Evolutionary conservation across 2,113 vertebrate species (phyloP), one percentile per base, ranked within the genome.

Genomic region (Paracanthobrama guichenoti): DNA sequence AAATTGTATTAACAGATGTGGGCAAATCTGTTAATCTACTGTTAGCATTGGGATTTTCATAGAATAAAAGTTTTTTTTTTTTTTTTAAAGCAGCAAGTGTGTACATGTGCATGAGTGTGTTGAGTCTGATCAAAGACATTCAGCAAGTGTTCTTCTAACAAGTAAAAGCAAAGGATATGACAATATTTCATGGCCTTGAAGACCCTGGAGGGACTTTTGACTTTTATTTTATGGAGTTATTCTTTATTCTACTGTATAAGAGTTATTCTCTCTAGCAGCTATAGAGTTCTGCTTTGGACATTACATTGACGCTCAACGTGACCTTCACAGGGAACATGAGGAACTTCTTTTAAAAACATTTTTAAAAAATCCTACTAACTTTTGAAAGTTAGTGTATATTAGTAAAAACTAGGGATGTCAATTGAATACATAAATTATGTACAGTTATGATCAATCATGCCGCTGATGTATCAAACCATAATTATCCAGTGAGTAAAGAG

Each of bases 11-110:
- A 62, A 10, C 24, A 44, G 74, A 79, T 79, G 64, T 83, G 79
- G 39, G 9, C 62, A 53, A 73, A 53, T 79, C 74, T 64, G n/a
- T 79, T 86, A 83, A 86, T 86, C 74, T 79, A 26, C 39, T 53
- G 75, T 62, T 83, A 83, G 74, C 74, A 67, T 53, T 64, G 74
- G 62, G 66, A 86, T 79, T 86, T 64, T 13, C 9, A 78, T 13
- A 62, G 42, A 66, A 64, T 64, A 62, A 83, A 11, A 16, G 48
- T 50, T 50, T 50, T 50, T 50, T 44, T 42, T 50, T 44, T 42
- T 42, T 44, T 44, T 44, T 44, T 44, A 44, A 44, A 50, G 48
- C 48, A 14, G 46, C 13, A 13, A 4, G 12, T 14, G 3, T 48
- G 46, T 48, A 4, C 14, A 1, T 48, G 46, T 48, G 3, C 4